phyloP scores from a whole-genome alignment of 2,113 vertebrate genomes.

The cat (Felis catus) region DNA sequence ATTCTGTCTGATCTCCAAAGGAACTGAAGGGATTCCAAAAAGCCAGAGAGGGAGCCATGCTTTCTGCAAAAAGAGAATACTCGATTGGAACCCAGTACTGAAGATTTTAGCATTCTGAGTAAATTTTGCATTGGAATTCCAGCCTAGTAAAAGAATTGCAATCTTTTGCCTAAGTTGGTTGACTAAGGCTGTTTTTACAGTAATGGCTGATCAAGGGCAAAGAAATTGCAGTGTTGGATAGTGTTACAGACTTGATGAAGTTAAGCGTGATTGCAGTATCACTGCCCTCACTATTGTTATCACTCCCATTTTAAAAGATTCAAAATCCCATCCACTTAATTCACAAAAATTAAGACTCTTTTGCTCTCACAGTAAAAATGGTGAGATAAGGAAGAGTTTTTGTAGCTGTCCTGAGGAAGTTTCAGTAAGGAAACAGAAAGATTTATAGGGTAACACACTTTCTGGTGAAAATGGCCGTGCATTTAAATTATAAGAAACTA shows the following conservation, averaged over 20 bases:
- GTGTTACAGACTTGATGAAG: neutral
- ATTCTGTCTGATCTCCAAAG: conserved; percentile 71
- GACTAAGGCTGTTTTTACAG: neutral
- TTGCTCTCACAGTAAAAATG: conserved; percentile 19
- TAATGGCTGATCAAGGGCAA: conserved; percentile 34
- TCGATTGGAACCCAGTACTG: neutral
- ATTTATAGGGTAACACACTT: conserved; percentile 9
- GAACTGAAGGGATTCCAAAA: conserved; percentile 50
- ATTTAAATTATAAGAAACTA: conserved; percentile 37
- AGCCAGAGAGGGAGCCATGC: neutral
- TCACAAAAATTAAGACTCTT: conserved; percentile 44
- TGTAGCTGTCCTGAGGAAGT: neutral
- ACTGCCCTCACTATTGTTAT: neutral
- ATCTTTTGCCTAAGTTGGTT: conserved; percentile 27
- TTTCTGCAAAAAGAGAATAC: conserved; percentile 59
- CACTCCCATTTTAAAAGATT: neutral
- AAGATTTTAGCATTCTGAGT: neutral
- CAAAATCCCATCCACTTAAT: neutral
- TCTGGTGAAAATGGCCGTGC: conserved; percentile 16
- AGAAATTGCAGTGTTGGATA: neutral
- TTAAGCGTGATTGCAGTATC: neutral
- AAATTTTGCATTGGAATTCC: conserved; percentile 53
- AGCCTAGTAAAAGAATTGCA: neutral
- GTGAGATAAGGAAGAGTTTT: conserved; percentile 1
- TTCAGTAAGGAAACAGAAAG: conserved; percentile 27